Evolutionary conservation across 2,888 invertebrate species (phyloP), one percentile per base, ranked within the genome.

Genomic region (Macrosiphum euphorbiae): DNA sequence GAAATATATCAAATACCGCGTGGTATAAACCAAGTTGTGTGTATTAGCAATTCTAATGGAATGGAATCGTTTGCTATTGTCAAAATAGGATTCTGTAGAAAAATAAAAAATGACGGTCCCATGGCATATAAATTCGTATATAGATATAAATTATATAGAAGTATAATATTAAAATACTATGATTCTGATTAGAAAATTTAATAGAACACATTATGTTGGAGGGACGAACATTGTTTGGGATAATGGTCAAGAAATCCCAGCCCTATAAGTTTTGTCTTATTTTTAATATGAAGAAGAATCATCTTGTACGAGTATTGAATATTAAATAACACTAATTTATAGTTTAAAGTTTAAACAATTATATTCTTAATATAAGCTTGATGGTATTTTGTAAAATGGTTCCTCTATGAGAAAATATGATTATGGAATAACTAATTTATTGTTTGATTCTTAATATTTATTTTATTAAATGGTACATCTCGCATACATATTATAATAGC

Each of bases 11-110:
- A 85, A 44, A 85, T 28, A 89, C 28, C 26, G 20, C 35, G 44
- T 55, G 13, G 24, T 58, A 44, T 7, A 44, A 50, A 41, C 41
- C 24, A 7, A 4, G 41, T 44, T 50, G 58, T 50, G 28, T 55
- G 26, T 90, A 87, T 87, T 92, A 92, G 92, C 61, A 67, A 87
- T 61, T 87, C 86, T 61, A 92, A 87, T 87, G 92, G 35, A 86
- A 24, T 58, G 86, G 44, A 91, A 91, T 86, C 85, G n/a, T 67
- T 41, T 47, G 5, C n/a, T 61, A 78, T 88, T 58, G 28, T 88
- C 52, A 41, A 10, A 41, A 35, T 35, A 61, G 44, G 61, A 55
- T 61, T 67, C 50, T n/a, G 47, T 10, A 8, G 28, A 87, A 55
- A 55, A 52, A 24, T 20, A 55, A 88, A 67, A 55, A 88, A 88